phyloP scores from a whole-genome alignment of 2,888 invertebrate species.

The Nematopogon swammerdamellus region DNA sequence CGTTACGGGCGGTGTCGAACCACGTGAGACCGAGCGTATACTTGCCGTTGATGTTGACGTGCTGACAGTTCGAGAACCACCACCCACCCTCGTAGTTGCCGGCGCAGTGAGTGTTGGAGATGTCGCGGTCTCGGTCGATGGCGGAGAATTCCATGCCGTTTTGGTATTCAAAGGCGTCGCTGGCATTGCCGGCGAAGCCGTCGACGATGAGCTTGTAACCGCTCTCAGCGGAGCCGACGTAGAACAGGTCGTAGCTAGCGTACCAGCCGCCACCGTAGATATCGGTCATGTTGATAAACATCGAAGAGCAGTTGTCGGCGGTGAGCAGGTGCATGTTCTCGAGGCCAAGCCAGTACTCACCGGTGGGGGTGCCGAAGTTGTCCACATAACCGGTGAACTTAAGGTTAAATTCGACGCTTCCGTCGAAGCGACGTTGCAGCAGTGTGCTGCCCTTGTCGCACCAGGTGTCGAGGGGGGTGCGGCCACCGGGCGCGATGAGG shows the following conservation, averaged over 20 bases:
- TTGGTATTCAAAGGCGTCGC: slow-evolving; percentile 86
- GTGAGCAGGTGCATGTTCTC: slow-evolving; percentile 79
- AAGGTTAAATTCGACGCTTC: slow-evolving; percentile 82
- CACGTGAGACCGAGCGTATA: slow-evolving; percentile 88
- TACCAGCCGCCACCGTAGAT: slow-evolving; percentile 78
- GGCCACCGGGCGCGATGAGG: slow-evolving; percentile 70
- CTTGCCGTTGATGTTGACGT: slow-evolving; percentile 89
- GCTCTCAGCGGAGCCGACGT: slow-evolving; percentile 61
- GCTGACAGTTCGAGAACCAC: slow-evolving; percentile 97
- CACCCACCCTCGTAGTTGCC: slow-evolving; percentile 92
- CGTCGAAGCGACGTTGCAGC: slow-evolving; percentile 77
- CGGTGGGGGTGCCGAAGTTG: slow-evolving; percentile 75
- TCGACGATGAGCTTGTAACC: slow-evolving; percentile 73
- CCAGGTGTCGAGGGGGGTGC: slow-evolving; percentile 71
- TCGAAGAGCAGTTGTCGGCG: slow-evolving; percentile 68
- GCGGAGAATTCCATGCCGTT: slow-evolving; percentile 91
- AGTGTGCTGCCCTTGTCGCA: slow-evolving; percentile 79
- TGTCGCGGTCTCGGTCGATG: slow-evolving; percentile 85
- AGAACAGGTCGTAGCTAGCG: slow-evolving; percentile 75
- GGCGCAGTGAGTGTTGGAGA: slow-evolving; percentile 87
- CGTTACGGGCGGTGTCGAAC: slow-evolving; percentile 80
- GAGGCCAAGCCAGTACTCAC: slow-evolving; percentile 89
- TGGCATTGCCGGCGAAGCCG: slow-evolving; percentile 82
- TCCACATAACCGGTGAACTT: slow-evolving; percentile 79
- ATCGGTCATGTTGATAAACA: slow-evolving; percentile 81